Evolutionary conservation across 2,888 invertebrate species (phyloP).

Genomic region (Mimachlamys varia): DNA sequence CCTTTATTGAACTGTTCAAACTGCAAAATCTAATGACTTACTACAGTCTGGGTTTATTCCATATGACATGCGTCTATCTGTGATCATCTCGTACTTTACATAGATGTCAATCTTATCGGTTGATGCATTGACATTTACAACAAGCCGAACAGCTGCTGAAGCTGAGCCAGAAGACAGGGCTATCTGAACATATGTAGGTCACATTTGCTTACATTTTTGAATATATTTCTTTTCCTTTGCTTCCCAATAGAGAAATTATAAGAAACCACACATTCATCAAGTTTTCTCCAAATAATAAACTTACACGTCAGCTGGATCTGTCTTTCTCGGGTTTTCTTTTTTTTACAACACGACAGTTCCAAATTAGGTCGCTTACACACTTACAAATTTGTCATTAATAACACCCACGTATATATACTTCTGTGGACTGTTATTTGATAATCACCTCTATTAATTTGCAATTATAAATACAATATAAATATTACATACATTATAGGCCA

Average conservation of each 20-base stretch:
- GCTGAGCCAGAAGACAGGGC: not conserved
- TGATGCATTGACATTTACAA: no score
- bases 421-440: no score
- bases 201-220: not conserved
- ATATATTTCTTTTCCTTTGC: not conserved
- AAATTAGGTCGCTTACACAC: not conserved
- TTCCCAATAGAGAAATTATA: not conserved
- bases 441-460: not conserved
- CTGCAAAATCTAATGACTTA: no score
- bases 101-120: no score
- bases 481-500: not conserved
- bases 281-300: not conserved
- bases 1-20: no score
- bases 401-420: no score
- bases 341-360: slow-evolving; percentile 20
- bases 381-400: not conserved
- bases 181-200: not conserved
- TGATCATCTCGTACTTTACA: no score
- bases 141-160: not conserved
- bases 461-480: not conserved
- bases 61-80: no score
- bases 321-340: not conserved
- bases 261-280: not conserved
- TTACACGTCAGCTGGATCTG: not conserved
- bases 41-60: no score